Evolutionary conservation across 1,140 invertebrate genomes (phyloP), one percentile per base, ranked within the genome.

Genomic region (Dendroctonus valens): DNA sequence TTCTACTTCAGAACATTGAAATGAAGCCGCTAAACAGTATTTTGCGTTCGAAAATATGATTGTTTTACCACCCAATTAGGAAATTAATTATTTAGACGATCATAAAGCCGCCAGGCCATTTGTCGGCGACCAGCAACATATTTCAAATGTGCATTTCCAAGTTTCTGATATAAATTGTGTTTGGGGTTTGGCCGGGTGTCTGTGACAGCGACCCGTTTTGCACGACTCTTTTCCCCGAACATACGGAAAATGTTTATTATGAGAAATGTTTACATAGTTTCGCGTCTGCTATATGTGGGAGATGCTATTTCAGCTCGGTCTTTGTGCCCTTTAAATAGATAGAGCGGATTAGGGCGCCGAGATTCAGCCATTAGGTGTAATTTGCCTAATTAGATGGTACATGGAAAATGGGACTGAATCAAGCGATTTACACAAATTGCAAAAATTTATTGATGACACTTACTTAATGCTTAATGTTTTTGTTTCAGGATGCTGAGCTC

Each of bases 81-180:
- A 37, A 61, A 61, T 61, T 51, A 61, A 51, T 52, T 61, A 51
- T 51, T 61, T 41, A 51, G 9, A 39, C 59, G 39, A 58, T 58
- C 55, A 58, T 58, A 58, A 58, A 58, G 39, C 55, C 55, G 41
- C 41, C 9, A 40, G 6, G 38, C 48, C 59, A 52, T 61, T 61
- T 48, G 59, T 48, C 42, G 59, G 44, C 7, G 52, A 61, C 59
- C 59, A 52, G 59, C 59, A 41, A 61, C 59, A 61, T 61, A 61
- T 61, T 61, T 61, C 59, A 61, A 61, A 61, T 39, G 37, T 15
- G 59, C 44, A 41, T 61, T 61, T 61, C 58, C 58, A 59, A 59
- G 42, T 59, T 59, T 12, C 44, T 46, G 44, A 59, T 48, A 59
- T 59, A 59, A 59, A 59, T 59, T 59, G 44, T 59, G 44, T 59